Conservation (phyloP, 2,888 invertebrate species). For the Leptinotarsa peninsularis region DNA sequence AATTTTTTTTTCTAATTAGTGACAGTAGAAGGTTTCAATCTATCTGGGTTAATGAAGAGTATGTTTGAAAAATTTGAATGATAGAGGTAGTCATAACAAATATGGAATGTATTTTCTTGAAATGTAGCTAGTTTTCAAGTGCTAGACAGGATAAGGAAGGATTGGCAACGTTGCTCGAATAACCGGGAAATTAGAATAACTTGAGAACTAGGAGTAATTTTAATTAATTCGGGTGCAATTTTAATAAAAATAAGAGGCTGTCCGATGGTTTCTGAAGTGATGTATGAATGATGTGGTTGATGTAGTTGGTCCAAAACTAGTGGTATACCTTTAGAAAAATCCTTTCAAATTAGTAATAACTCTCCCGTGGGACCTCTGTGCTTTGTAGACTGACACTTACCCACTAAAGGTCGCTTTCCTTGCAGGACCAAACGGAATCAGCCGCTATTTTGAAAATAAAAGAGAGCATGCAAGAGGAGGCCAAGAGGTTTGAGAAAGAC, state of each 20-base stretch:
- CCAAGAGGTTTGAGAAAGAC: conserved; percentile 98
- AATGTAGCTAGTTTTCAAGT: conserved; percentile 9
- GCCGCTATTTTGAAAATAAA: conserved; percentile 99
- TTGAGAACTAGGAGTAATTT: background rate
- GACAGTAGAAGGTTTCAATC: conserved; percentile 5
- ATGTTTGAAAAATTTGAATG: conserved; percentile 4
- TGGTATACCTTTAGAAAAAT: conserved; percentile 15
- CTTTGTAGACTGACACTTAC: conserved; percentile 67
- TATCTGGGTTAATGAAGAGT: background rate
- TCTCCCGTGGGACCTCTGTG: conserved; percentile 55
- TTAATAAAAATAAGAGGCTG: conserved; percentile 18
- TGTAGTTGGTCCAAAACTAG: conserved; percentile 20
- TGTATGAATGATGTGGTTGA: conserved; percentile 19
- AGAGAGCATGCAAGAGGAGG: conserved; percentile 99
- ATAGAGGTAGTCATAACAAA: background rate
- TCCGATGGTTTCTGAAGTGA: conserved; percentile 16
- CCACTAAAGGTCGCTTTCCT: conserved; percentile 69
- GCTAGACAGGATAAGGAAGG: conserved; percentile 21
- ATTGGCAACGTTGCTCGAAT: conserved; percentile 6
- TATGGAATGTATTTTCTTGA: background rate
- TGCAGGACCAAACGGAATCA: conserved; percentile 92
- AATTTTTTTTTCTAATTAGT: conserved; percentile 6
- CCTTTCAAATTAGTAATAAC: conserved; percentile 32
- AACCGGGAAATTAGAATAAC: background rate
- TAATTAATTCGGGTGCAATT: background rate